These are phyloP conservation scores for Tetragonisca angustula DNA, from an alignment of 2,888 invertebrate species.

Conservation along the genomic window DNA sequence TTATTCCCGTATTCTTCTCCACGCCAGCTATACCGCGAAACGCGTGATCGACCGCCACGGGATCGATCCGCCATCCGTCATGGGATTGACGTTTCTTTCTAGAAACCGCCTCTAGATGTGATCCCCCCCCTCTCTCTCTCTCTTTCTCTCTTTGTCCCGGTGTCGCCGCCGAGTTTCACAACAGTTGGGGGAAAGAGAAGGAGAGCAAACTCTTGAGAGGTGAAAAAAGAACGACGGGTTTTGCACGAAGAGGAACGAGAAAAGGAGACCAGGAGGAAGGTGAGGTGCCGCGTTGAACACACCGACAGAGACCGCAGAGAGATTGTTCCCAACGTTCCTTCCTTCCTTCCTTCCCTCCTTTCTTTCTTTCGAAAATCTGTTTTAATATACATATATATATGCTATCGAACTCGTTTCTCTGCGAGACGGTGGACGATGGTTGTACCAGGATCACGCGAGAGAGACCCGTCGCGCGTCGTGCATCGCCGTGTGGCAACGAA, in stretches of 20 bases:
- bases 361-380: neutral
- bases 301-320: no score
- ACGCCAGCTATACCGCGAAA: neutral
- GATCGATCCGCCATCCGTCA: conserved; percentile 72
- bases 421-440: conserved; percentile 28
- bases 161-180: neutral
- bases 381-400: neutral
- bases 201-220: neutral
- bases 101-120: neutral
- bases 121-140: conserved; percentile 15
- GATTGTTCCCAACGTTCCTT: neutral
- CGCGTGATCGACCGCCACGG: conserved; percentile 23
- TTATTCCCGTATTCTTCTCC: neutral
- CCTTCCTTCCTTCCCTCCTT: neutral
- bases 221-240: conserved; percentile 9
- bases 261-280: conserved; percentile 25
- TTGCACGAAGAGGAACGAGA: conserved; percentile 33
- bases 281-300: neutral
- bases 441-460: neutral
- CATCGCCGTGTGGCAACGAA: neutral
- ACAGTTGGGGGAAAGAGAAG: neutral
- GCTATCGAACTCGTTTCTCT: neutral
- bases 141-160: no score
- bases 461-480: neutral
- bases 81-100: conserved; percentile 69